Evolutionary conservation across 2,797 vertebrate genomes (phyloP), one percentile per base, ranked within the genome.

Genomic region (Sebastes miniatus): DNA sequence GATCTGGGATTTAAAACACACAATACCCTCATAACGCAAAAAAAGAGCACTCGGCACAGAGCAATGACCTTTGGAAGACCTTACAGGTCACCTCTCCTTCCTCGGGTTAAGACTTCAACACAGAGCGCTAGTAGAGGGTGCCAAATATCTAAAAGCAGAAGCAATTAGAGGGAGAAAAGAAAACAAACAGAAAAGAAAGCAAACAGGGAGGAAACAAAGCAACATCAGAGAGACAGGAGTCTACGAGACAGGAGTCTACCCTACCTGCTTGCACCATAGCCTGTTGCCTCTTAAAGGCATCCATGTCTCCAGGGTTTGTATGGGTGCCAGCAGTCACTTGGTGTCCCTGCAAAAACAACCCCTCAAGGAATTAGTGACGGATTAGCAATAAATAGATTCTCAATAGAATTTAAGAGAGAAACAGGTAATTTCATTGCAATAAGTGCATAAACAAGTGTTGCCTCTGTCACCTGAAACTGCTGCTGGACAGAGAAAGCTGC

Each of bases 1-100:
- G 99, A 97, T 99, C 99, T 99, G 97, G 97, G 96, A 96, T 96
- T 96, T 89, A 97, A 96, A 96, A 96, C 95, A 97, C 96, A 97
- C 95, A 97, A 96, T 95, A 96, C 95, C 96, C 96, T 96, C 96
- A 93, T 95, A 96, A 96, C 95, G 96, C 92, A 93, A 95, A 95
- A 95, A 90, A 91, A 93, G 50, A 52, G 94, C 88, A 96, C 93
- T 95, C 88, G 73, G 92, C 93, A 96, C 90, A 95, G 87, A 93
- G 93, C 87, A 94, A 94, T 93, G 94, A 95, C 92, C 93, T 89
- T 93, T 93, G 89, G 90, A 87, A 93, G 91, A 95, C 94, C 95
- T 89, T 77, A 90, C 91, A 92, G 95, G 93, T 87, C 93, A 92
- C 91, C 94, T 94, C 90, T 93, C 93, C 94, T 94, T 95, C 93